phyloP scores from a whole-genome alignment of 2,113 vertebrate species.

The Vicugna pacos region DNA sequence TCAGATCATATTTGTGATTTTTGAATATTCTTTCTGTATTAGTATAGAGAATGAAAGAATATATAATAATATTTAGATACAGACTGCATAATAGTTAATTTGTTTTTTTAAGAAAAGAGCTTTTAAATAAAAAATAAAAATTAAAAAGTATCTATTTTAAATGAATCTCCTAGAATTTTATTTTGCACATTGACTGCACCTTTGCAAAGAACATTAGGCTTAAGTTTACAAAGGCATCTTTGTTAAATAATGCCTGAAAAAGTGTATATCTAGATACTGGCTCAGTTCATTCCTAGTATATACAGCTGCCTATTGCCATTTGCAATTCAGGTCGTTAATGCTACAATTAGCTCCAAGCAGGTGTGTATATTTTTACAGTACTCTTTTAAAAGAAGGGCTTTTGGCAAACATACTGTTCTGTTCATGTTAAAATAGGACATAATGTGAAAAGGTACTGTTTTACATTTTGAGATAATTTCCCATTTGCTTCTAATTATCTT shows the following conservation, averaged over 20 bases:
- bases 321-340: slow-evolving; percentile 47
- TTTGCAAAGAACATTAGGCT: background rate
- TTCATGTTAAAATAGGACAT: slow-evolving; percentile 59
- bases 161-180: background rate
- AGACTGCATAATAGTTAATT: background rate
- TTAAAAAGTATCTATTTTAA: background rate
- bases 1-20: background rate
- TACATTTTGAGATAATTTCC: slow-evolving; percentile 59
- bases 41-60: background rate
- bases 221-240: background rate
- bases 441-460: slow-evolving; percentile 45
- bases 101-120: background rate
- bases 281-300: background rate
- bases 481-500: slow-evolving; percentile 66
- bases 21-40: background rate
- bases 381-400: slow-evolving; percentile 40
- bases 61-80: background rate
- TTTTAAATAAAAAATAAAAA: background rate
- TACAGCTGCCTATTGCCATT: background rate
- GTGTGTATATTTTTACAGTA: slow-evolving; percentile 38
- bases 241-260: slow-evolving; percentile 11
- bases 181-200: background rate
- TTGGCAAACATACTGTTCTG: slow-evolving; percentile 16
- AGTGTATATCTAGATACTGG: background rate
- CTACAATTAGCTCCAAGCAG: slow-evolving; percentile 40